phyloP scores from a whole-genome alignment of 2,888 invertebrate genomes.

The Drosophila phalerata region DNA sequence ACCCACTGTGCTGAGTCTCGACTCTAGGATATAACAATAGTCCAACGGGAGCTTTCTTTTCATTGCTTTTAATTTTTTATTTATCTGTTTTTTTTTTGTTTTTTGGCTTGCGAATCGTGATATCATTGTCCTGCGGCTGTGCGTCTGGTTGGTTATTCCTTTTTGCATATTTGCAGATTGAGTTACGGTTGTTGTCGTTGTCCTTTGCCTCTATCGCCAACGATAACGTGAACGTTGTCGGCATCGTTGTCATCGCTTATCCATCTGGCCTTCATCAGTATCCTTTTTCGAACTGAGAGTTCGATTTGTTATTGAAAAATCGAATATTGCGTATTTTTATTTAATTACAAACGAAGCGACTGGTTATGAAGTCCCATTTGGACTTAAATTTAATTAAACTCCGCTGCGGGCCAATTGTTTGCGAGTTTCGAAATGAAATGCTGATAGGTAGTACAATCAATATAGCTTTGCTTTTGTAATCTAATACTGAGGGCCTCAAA shows the following conservation, averaged over 20 bases:
- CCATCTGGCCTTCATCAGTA: conserved; percentile 20
- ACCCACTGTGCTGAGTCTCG: neutral
- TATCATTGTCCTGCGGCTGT: conserved; percentile 56
- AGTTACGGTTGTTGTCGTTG: conserved; percentile 58
- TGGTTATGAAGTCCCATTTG: conserved; percentile 63
- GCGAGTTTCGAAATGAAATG: neutral
- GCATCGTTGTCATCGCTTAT: conserved; percentile 47
- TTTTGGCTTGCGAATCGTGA: conserved; percentile 24
- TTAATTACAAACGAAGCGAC: conserved; percentile 59
- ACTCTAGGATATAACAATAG: conserved; percentile 44
- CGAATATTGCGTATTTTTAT: conserved; percentile 62
- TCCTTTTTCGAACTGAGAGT: conserved; percentile 18
- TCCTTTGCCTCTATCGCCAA: conserved; percentile 29
- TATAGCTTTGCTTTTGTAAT: conserved; percentile 6
- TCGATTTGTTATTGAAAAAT: conserved; percentile 63
- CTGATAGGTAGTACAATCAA: neutral
- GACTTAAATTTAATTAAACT: conserved; percentile 60
- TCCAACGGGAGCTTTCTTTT: conserved; percentile 13
- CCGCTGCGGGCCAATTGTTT: conserved; percentile 15
- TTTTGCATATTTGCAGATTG: conserved; percentile 69
- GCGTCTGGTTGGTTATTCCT: conserved; percentile 48
- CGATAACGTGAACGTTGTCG: conserved; percentile 10
- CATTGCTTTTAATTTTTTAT: conserved; percentile 14
- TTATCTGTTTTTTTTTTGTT: neutral
- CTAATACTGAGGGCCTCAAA: neutral